These are phyloP conservation scores for Helogale parvula DNA, from an alignment of 2,113 vertebrate species.

Conservation along the genomic window DNA sequence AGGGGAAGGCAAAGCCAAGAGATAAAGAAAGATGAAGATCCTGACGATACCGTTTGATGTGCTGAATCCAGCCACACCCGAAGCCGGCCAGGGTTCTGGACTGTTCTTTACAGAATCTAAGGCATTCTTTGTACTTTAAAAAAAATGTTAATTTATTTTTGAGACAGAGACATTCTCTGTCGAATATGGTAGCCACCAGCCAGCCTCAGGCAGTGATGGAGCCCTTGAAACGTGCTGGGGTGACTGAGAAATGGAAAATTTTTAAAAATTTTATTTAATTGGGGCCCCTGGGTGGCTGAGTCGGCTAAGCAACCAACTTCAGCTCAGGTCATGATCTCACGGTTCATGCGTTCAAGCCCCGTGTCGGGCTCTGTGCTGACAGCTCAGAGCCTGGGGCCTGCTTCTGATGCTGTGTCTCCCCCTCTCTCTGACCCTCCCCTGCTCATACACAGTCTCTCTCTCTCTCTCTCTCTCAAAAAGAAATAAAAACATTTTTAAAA, in stretches of 20 bases:
- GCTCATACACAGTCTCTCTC: no score
- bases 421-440: no score
- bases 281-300: no score
- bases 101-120: neutral
- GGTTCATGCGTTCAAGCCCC: no score
- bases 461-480: no score
- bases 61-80: fast-evolving
- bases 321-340: no score
- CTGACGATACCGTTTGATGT: neutral
- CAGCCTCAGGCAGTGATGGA: neutral
- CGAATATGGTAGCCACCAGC: fast-evolving
- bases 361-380: no score
- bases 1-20: neutral
- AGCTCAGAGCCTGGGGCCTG: no score
- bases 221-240: neutral
- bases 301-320: no score
- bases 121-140: neutral
- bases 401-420: no score
- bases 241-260: neutral
- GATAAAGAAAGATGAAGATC: neutral
- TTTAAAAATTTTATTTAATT: neutral
- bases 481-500: no score
- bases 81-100: fast-evolving
- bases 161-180: neutral
- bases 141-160: no score